Evolutionary conservation across 2,113 vertebrate genomes (phyloP), one percentile per base, ranked within the genome.

Genomic region (Ptilonorhynchus violaceus): DNA sequence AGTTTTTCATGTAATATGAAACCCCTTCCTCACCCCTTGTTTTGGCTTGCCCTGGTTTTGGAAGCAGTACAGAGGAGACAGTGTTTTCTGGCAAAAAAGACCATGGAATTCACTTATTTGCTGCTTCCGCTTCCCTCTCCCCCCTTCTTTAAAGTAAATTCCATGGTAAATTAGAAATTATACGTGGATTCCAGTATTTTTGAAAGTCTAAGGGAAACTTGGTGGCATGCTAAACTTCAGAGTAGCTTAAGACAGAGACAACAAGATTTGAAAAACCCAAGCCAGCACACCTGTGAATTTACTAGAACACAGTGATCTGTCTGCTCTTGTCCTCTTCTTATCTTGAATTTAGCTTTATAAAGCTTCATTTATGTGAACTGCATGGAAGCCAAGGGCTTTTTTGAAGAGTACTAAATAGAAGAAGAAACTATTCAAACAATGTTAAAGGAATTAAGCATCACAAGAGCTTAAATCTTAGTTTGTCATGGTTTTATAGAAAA

Each of bases 91-190:
- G 67, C 44, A 53, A 73, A 47, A 55, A 85, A 44, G 33, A 80
- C 81, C 42, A n/a, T 89, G 49, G 81, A 91, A 95, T 95, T 94
- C 49, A 80, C 70, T 95, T 50, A 66, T 14, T 59, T 75, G 41
- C 55, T 94, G 81, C 55, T 77, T 77, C 80, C 4, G 2, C 21
- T 33, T 58, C 39, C 52, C 24, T 78, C 46, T 28, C 25, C 24
- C 33, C 10, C 18, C 42, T 90, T 47, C 56, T 88, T 83, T 68
- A 85, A 96, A 87, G 46, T 94, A 82, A 96, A 95, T 96, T 91
- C 91, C 88, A 58, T 89, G 69, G 60, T 37, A 94, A 85, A 85
- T 90, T 70, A 79, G 62, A 44, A 85, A 84, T 68, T 64, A 30
- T 35, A 25, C 37, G 42, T 62, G 70, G 66, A 92, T 68, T 85